Conservation (phyloP, 2,888 invertebrate genomes). For the Leucoptera coffeella region DNA sequence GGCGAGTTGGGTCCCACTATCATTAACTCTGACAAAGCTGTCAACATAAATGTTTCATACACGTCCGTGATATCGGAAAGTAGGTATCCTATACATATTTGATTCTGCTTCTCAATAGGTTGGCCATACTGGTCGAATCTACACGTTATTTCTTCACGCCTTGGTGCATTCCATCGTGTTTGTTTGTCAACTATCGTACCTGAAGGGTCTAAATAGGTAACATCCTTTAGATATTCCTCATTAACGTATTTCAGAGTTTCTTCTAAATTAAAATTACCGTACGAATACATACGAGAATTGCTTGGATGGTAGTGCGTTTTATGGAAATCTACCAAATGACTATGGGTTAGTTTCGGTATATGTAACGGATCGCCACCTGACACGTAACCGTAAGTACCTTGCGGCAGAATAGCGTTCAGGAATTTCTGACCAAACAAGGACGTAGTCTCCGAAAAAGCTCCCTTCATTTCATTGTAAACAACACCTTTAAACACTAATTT, state of each 20-base stretch:
- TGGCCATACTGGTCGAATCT: conserved; percentile 76
- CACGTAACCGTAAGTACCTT: conserved; percentile 81
- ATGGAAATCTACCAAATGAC: conserved; percentile 78
- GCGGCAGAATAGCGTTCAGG: conserved; percentile 73
- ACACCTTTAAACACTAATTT: conserved; percentile 85
- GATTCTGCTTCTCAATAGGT: conserved; percentile 76
- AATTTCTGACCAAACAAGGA: conserved; percentile 72
- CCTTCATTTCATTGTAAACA: conserved; percentile 98
- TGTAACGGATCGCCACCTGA: conserved; percentile 85
- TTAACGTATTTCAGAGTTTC: conserved; percentile 73
- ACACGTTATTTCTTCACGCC: conserved; percentile 59
- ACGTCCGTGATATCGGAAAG: conserved; percentile 74
- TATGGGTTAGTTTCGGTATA: conserved; percentile 79
- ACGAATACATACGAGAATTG: conserved; percentile 84
- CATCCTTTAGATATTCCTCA: conserved; percentile 60
- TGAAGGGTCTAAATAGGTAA: conserved; percentile 51
- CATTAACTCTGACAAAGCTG: conserved; percentile 71
- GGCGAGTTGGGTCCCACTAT: conserved; percentile 85
- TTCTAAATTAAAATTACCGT: conserved; percentile 81
- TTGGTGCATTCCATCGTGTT: conserved; percentile 64
- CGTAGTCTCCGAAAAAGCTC: conserved; percentile 86
- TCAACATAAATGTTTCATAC: conserved; percentile 70
- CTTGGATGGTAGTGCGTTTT: conserved; percentile 84
- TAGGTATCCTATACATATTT: conserved; percentile 71
- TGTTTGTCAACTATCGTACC: conserved; percentile 70